Conservation (phyloP, 2,888 invertebrate species). For the Penaeus monodon region DNA sequence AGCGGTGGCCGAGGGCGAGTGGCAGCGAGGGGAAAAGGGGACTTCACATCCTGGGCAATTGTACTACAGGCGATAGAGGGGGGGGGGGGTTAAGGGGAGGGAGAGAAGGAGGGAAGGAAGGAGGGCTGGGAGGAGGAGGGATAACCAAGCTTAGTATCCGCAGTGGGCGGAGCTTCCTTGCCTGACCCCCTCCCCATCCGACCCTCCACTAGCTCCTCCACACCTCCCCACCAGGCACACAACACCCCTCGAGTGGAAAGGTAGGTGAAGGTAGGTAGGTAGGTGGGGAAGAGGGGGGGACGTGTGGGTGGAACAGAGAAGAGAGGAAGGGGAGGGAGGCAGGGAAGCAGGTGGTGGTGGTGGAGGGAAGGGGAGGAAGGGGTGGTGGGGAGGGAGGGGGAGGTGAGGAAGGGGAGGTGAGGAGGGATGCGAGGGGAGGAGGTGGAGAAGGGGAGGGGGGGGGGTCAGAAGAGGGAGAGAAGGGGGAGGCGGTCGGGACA, state of each 20-base stretch:
- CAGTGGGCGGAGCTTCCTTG: background rate
- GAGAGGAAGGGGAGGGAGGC: background rate
- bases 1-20: background rate
- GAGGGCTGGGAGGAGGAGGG: background rate
- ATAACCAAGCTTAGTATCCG: background rate
- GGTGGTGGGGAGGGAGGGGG: background rate
- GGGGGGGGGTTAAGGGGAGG: background rate
- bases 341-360: background rate
- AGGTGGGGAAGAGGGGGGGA: background rate
- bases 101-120: background rate
- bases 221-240: too few species aligned
- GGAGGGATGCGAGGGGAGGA: too few species aligned
- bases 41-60: background rate
- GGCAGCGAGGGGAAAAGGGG: background rate
- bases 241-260: too few species aligned
- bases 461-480: background rate
- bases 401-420: background rate
- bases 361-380: background rate
- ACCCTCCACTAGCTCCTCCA: too few species aligned
- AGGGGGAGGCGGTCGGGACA: constrained; percentile 7
- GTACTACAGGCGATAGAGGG: background rate
- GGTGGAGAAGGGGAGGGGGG: background rate
- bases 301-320: background rate
- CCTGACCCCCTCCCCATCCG: too few species aligned
- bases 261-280: background rate